A percentile compares a stretch with the other conserved stretches of the same genome.
phyloP scores from a whole-genome alignment of 2,888 invertebrate species.

The Diplolepis rosae region DNA sequence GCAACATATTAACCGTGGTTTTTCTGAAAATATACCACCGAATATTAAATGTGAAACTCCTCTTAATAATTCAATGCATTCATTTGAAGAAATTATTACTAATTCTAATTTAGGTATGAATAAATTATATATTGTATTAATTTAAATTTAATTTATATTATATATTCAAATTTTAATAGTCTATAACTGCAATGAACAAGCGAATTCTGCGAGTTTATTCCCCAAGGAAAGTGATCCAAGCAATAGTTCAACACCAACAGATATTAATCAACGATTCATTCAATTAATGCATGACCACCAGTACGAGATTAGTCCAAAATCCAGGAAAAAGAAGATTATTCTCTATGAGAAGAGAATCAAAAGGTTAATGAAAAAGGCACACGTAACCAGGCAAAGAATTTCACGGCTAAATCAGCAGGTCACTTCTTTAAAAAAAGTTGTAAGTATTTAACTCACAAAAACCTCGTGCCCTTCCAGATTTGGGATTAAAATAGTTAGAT shows the following conservation, averaged over 20 bases:
- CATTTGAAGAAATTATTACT: too few relatives aligned
- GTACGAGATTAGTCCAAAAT: background rate
- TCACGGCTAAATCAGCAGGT: slow-evolving; percentile 24
- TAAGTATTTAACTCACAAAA: slow-evolving; percentile 30
- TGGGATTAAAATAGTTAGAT: slow-evolving; percentile 29
- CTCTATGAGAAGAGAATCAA: background rate
- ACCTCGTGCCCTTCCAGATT: slow-evolving; percentile 12
- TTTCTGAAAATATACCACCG: too few relatives aligned
- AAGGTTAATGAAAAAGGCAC: background rate
- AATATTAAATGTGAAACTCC: too few relatives aligned
- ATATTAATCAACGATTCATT: background rate
- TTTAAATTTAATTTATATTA: too few relatives aligned
- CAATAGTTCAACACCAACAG: background rate
- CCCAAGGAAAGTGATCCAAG: too few relatives aligned
- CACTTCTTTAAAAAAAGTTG: slow-evolving; percentile 26
- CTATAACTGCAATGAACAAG: background rate
- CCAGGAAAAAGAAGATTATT: background rate
- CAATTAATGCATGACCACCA: background rate
- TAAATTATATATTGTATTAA: too few relatives aligned
- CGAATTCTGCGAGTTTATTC: background rate
- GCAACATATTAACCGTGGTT: too few relatives aligned
- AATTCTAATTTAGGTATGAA: too few relatives aligned
- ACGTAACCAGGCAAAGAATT: slow-evolving; percentile 9
- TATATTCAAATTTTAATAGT: background rate
- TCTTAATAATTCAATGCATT: too few relatives aligned